These are phyloP conservation scores for Manis pentadactyla DNA, from an alignment of 2,797 vertebrate genomes.

Conservation along the genomic window DNA sequence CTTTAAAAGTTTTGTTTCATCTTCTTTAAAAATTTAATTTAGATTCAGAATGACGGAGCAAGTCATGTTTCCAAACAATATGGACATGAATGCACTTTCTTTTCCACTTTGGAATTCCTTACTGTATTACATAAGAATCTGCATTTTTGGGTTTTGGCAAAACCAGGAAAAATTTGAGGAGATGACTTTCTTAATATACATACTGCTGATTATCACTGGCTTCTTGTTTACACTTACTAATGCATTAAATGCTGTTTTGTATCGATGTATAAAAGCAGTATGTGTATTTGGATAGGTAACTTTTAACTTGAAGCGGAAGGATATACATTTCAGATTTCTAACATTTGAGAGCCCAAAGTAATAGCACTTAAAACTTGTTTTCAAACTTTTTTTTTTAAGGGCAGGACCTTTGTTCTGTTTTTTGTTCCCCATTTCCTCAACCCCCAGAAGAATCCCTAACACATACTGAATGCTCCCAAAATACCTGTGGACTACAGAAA, in stretches of 20 bases:
- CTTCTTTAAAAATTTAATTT: neutral
- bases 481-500: conserved; percentile 16
- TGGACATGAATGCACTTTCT: neutral
- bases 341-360: neutral
- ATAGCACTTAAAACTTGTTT: neutral
- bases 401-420: neutral
- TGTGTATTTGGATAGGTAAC: neutral
- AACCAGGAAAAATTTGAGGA: neutral
- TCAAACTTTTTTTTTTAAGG: neutral
- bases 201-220: neutral
- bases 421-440: conserved; percentile 10
- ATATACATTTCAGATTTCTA: neutral
- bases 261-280: neutral
- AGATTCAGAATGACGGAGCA: neutral
- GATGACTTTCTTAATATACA: neutral
- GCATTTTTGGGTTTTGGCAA: neutral
- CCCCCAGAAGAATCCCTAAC: neutral
- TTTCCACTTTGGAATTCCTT: neutral
- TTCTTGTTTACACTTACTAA: neutral
- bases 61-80: neutral
- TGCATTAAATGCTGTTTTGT: neutral
- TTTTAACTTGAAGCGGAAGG: conserved; percentile 34
- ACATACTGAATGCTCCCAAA: neutral
- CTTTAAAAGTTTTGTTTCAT: neutral
- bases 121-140: neutral